Conservation (phyloP, 2,797 vertebrate genomes). For the Lophura swinhoii region DNA sequence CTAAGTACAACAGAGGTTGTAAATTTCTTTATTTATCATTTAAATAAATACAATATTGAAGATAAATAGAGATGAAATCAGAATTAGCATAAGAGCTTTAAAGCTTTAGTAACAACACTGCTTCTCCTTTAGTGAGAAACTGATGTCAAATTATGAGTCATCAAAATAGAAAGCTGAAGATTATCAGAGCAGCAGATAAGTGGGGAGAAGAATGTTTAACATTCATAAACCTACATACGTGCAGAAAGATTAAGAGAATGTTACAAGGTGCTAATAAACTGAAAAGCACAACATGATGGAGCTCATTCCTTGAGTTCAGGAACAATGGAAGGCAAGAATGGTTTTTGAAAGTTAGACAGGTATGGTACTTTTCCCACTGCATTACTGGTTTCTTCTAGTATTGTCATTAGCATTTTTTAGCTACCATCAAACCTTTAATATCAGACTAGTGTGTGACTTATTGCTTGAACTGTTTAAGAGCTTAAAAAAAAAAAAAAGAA, state of each 20-base stretch:
- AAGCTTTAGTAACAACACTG: not conserved
- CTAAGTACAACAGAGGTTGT: not conserved
- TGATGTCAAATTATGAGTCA: not conserved
- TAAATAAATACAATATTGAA: not conserved
- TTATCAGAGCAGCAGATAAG: not conserved
- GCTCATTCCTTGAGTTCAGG: not conserved
- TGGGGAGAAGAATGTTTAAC: not conserved
- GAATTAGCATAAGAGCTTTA: not conserved
- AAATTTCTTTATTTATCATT: not conserved
- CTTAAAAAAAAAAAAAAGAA: not conserved
- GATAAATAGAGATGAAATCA: not conserved
- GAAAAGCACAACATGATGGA: fast-evolving
- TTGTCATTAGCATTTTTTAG: not conserved
- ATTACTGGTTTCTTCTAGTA: not conserved
- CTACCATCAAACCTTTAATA: not conserved
- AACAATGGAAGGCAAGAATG: not conserved
- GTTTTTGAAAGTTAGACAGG: not conserved
- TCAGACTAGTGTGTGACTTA: not conserved
- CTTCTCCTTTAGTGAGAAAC: not conserved
- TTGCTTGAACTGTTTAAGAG: fast-evolving
- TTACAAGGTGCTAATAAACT: not conserved
- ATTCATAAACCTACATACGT: not conserved
- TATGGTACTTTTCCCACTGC: not conserved
- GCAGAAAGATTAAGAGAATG: not conserved
- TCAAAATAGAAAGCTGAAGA: not conserved